Evolutionary conservation across 1,140 invertebrate species (phyloP), one percentile per base, ranked within the genome.

Genomic region (Pachypeltis micranthus): DNA sequence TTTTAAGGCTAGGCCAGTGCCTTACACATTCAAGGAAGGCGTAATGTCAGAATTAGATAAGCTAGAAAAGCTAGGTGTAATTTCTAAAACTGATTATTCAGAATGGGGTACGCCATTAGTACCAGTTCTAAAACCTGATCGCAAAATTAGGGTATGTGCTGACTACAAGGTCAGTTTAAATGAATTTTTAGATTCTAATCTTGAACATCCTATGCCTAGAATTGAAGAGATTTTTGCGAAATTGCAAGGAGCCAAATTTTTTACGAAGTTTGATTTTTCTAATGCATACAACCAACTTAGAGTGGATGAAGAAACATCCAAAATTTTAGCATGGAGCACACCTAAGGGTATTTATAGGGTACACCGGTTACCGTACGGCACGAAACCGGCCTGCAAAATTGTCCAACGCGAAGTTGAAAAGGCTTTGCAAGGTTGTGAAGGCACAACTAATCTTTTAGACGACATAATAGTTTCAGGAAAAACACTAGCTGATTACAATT

Each of bases 21-120:
- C 73, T 1, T 72, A 66, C 62, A 65, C 71, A 21, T 34, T 75
- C 19, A 64, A 60, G 29, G 51, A 64, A 2, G 67, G 70, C 57
- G 66, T 75, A 2, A 67, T 72, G 28, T 26, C 60, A 4, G 70
- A n/a, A n/a, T n/a, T n/a, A n/a, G n/a, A n/a, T n/a, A n/a, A 75
- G 59, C 54, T 74, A 10, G 62, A 71, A 1, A 51, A 66, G 29
- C 56, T 73, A 34, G 67, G 63, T 24, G n/a, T 54, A 7, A 68
- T 75, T 4, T 34, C 65, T 24, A 61, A 59, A 31, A 69, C 74
- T 1, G 61, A 69, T 44, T 66, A 67, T 61, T 70, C 67, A n/a
- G 67, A 73, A 44, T 74, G 72, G 73, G 70, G 70, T 3, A 59
- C 71, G 7, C n/a, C n/a, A 73, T 70, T 10, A 14, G 72, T 75